These are phyloP conservation scores for Antechinus flavipes DNA, from an alignment of 2,113 vertebrate species.

Conservation along the genomic window DNA sequence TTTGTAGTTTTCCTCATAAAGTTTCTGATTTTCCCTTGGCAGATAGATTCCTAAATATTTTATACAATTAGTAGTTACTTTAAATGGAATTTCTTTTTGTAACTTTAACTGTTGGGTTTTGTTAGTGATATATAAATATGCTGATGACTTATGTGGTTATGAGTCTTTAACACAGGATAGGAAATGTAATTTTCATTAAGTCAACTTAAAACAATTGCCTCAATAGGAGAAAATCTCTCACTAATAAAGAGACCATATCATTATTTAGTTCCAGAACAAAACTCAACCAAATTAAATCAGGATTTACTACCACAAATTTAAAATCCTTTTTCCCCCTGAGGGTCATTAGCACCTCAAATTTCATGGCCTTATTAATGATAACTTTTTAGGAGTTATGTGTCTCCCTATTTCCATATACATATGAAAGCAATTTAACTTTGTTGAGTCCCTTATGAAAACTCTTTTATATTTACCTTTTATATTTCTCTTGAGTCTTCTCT, in stretches of 20 bases:
- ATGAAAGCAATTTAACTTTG: not conserved
- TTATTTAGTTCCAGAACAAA: not conserved
- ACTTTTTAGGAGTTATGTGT: not conserved
- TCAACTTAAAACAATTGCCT: not conserved
- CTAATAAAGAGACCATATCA: not conserved
- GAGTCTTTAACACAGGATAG: not conserved
- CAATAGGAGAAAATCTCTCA: not conserved
- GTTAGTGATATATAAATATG: too few species aligned
- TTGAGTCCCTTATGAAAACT: not conserved
- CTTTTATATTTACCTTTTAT: not conserved
- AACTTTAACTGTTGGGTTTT: too few species aligned
- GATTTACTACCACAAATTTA: not conserved
- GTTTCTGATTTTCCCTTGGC: too few species aligned
- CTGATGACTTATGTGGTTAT: too few species aligned
- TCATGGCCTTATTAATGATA: not conserved
- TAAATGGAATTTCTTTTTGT: too few species aligned
- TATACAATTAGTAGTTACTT: too few species aligned
- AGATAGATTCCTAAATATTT: too few species aligned
- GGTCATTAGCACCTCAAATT: not conserved
- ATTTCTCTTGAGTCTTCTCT: not conserved
- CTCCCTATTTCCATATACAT: not conserved
- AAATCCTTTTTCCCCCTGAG: not conserved
- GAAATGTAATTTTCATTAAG: not conserved
- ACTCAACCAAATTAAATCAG: not conserved
- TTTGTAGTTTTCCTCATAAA: too few species aligned